Percentiles rank a stretch among this genome's conserved stretches.
These are phyloP conservation scores for Hyppa rectilinea DNA, from an alignment of 2,888 invertebrate species.

Conservation along the genomic window DNA sequence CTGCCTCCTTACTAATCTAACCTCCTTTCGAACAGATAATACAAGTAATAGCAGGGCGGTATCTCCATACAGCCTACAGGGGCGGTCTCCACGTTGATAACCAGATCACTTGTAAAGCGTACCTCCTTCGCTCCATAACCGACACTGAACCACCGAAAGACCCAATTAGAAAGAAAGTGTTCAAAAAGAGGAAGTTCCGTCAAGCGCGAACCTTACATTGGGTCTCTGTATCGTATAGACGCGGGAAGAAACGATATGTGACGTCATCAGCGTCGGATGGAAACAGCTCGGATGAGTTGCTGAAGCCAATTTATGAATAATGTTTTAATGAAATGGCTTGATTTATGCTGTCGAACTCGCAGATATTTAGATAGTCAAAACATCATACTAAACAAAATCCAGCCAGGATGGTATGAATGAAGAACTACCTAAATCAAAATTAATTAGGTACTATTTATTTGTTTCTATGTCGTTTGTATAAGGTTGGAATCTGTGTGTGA, in stretches of 20 bases:
- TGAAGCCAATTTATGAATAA: constrained; percentile 85
- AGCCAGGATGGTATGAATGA: too few relatives aligned
- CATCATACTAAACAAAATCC: too few relatives aligned
- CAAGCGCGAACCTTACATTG: constrained; percentile 82
- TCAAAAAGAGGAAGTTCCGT: constrained; percentile 72
- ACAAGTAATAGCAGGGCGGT: constrained; percentile 84
- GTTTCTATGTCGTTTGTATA: not conserved
- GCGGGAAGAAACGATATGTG: constrained; percentile 66
- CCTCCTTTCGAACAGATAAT: constrained; percentile 73
- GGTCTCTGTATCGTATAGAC: constrained; percentile 78
- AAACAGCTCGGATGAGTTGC: constrained; percentile 83
- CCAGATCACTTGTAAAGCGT: constrained; percentile 81
- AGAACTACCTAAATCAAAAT: too few relatives aligned
- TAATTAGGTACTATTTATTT: not conserved
- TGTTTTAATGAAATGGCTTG: not conserved
- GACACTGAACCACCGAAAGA: constrained; percentile 72
- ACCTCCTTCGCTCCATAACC: constrained; percentile 80
- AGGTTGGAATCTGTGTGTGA: not conserved
- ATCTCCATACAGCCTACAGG: constrained; percentile 86
- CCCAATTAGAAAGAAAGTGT: constrained; percentile 69
- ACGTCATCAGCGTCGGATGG: constrained; percentile 79
- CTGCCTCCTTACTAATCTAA: not conserved
- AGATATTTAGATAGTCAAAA: not conserved
- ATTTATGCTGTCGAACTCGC: not conserved
- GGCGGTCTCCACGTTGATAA: constrained; percentile 85